phyloP scores from a whole-genome alignment of 2,888 invertebrate species.

The Drosophila emarginata region DNA sequence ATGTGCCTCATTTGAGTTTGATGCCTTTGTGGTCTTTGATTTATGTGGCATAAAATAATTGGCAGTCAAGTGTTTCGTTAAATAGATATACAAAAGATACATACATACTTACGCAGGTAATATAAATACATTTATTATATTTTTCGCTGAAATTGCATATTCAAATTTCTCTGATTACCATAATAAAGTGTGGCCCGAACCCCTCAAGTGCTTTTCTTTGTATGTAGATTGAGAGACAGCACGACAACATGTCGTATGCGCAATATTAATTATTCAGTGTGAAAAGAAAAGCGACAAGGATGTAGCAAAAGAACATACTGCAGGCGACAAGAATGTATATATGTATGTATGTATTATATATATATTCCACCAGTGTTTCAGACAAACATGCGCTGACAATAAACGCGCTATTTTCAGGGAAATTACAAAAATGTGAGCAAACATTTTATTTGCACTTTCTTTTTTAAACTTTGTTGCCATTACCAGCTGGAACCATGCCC shows the following conservation, averaged over 20 bases:
- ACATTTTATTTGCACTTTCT: slow-evolving; percentile 69
- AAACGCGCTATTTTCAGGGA: slow-evolving; percentile 65
- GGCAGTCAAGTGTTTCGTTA: slow-evolving; percentile 36
- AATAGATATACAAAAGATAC: slow-evolving; percentile 6
- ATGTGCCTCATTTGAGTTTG: slow-evolving; percentile 31
- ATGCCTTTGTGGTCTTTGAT: slow-evolving; percentile 50
- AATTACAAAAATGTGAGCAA: slow-evolving; percentile 76
- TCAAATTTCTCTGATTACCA: slow-evolving; percentile 47
- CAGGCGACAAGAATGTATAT: slow-evolving; percentile 4
- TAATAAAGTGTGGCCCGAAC: slow-evolving; percentile 41
- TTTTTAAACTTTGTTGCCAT: slow-evolving; percentile 49
- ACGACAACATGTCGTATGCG: slow-evolving; percentile 66
- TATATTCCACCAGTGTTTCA: not conserved
- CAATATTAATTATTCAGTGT: slow-evolving; percentile 72
- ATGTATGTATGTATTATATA: not conserved
- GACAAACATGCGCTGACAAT: slow-evolving; percentile 58
- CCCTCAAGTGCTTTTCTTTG: slow-evolving; percentile 5
- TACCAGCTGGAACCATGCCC: no score
- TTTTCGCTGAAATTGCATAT: slow-evolving; percentile 32
- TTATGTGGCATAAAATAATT: slow-evolving; percentile 69
- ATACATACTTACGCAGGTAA: not conserved
- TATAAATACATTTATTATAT: not conserved
- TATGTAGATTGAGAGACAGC: slow-evolving; percentile 31
- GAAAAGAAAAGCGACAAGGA: slow-evolving; percentile 21
- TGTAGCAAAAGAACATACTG: slow-evolving; percentile 28